A percentile compares a stretch with the other conserved stretches of the same genome.
Evolutionary conservation across 1,140 invertebrate genomes (phyloP).

Genomic region (Formica exsecta): DNA sequence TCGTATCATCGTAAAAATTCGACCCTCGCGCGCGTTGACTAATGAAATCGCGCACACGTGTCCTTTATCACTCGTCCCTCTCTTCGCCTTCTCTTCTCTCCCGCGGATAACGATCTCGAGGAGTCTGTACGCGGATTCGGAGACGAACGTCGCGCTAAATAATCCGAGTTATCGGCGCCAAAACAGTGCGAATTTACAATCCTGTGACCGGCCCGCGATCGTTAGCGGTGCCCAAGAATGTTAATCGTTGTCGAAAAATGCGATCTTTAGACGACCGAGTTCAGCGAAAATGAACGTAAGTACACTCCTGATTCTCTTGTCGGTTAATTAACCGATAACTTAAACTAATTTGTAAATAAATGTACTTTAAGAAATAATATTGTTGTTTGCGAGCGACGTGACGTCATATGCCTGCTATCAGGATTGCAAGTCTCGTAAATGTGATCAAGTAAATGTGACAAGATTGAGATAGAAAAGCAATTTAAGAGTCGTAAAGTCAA

Average conservation of each 20-base stretch:
- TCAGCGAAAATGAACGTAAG: background rate
- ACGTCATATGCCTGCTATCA: background rate
- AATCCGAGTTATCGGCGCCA: conserved; percentile 16
- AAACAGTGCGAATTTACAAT: conserved; percentile 35
- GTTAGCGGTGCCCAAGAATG: conserved; percentile 18
- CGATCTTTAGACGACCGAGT: background rate
- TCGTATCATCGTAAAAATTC: conserved; percentile 68
- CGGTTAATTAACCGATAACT: background rate
- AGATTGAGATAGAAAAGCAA: background rate
- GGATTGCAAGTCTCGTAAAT: background rate
- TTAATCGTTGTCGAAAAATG: conserved; percentile 25
- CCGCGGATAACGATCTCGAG: conserved; percentile 67
- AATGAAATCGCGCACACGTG: conserved; percentile 70
- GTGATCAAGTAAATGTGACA: background rate
- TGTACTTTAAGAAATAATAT: background rate
- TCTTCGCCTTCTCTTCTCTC: background rate
- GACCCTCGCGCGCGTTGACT: conserved; percentile 67
- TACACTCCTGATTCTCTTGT: background rate
- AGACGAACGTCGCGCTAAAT: conserved; percentile 16
- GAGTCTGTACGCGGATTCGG: conserved; percentile 3
- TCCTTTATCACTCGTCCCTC: conserved; percentile 66
- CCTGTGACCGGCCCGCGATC: background rate
- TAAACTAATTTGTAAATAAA: background rate
- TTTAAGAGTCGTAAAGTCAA: background rate
- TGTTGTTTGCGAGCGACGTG: background rate